Percentiles rank a stretch among this genome's conserved stretches.
Conservation (phyloP, 2,113 vertebrate species). For the Dromiciops gliroides region DNA sequence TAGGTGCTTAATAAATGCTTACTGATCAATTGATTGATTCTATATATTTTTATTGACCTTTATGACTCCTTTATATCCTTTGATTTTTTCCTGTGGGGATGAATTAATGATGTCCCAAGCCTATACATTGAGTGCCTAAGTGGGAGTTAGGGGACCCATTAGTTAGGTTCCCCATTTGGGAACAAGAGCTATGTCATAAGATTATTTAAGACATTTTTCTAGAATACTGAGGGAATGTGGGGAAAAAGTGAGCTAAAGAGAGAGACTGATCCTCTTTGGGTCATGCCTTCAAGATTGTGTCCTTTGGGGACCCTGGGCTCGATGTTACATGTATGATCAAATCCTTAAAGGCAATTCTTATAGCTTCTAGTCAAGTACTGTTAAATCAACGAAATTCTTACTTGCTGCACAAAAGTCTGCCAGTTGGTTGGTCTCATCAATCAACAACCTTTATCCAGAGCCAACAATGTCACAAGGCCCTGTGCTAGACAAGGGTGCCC, state of each 20-base stretch:
- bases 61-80: neutral
- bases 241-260: neutral
- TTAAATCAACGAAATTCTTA: neutral
- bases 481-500: conserved; percentile 11
- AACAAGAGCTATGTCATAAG: neutral
- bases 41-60: neutral
- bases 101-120: neutral
- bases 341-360: neutral
- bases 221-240: neutral
- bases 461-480: neutral
- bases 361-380: neutral
- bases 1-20: neutral
- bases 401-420: neutral
- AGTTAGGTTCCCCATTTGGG: neutral
- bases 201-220: neutral
- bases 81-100: neutral
- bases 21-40: neutral
- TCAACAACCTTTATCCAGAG: conserved; percentile 47
- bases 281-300: neutral
- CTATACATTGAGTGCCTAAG: neutral
- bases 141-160: neutral
- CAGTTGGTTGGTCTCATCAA: conserved; percentile 39
- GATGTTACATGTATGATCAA: neutral
- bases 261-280: neutral
- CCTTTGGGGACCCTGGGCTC: neutral